These are phyloP conservation scores for Eupeodes latifasciatus DNA, from an alignment of 2,888 invertebrate species.

Conservation along the genomic window DNA sequence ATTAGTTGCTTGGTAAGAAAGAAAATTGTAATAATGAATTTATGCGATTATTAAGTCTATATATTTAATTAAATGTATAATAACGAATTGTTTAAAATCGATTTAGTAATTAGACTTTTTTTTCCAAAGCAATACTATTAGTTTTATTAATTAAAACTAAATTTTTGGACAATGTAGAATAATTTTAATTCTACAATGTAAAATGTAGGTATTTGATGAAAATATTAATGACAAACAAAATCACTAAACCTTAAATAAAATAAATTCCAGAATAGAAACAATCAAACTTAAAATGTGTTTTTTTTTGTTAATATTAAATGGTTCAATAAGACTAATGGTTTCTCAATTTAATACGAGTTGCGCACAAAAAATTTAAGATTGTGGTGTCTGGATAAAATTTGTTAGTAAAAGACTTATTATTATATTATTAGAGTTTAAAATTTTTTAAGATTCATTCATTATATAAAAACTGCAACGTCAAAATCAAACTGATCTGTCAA, in stretches of 20 bases:
- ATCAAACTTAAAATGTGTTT: slow-evolving; percentile 34
- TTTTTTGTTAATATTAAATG: neutral
- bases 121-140: slow-evolving; percentile 69
- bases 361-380: too few species aligned
- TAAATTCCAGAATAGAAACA: slow-evolving; percentile 72
- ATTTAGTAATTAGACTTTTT: slow-evolving; percentile 54
- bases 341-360: too few species aligned
- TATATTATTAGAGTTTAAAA: too few species aligned
- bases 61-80: slow-evolving; percentile 20
- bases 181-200: slow-evolving; percentile 69
- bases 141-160: slow-evolving; percentile 53
- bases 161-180: slow-evolving; percentile 60
- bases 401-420: too few species aligned
- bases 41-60: slow-evolving; percentile 46
- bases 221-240: slow-evolving; percentile 53
- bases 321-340: too few species aligned
- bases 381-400: too few species aligned
- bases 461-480: too few species aligned
- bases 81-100: slow-evolving; percentile 56
- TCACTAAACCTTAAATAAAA: slow-evolving; percentile 54
- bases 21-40: slow-evolving; percentile 38
- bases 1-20: slow-evolving; percentile 70
- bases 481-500: too few species aligned
- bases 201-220: slow-evolving; percentile 63
- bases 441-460: too few species aligned